phyloP scores from a whole-genome alignment of 2,888 invertebrate species.

The Agrypnus murinus region DNA sequence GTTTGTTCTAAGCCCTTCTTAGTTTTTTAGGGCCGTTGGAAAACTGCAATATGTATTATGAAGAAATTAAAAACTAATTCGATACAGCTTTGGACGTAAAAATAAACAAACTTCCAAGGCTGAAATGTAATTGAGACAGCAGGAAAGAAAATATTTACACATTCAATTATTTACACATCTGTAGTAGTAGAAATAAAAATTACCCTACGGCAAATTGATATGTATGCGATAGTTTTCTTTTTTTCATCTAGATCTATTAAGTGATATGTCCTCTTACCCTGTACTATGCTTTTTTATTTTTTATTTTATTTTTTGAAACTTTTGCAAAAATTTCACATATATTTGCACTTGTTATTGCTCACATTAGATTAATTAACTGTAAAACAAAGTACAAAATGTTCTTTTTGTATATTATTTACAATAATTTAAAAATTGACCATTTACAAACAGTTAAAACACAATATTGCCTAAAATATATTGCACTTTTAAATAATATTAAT shows the following conservation, averaged over 20 bases:
- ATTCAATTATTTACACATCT: conserved; percentile 43
- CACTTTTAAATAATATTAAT: conserved; percentile 63
- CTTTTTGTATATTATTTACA: conserved; percentile 36
- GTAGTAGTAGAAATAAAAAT: conserved; percentile 37
- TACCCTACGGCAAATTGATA: conserved; percentile 49
- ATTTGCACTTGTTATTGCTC: conserved; percentile 52
- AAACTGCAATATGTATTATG: conserved; percentile 21
- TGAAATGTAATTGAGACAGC: conserved; percentile 35
- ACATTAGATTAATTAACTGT: conserved; percentile 44
- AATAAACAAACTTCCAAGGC: conserved; percentile 30
- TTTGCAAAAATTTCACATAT: conserved; percentile 45
- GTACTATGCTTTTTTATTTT: conserved; percentile 44
- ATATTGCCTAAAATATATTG: conserved; percentile 70
- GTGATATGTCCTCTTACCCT: conserved; percentile 53
- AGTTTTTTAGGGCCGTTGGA: background rate
- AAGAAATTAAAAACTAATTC: conserved; percentile 24
- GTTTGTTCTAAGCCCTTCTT: conserved; percentile 7
- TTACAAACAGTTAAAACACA: conserved; percentile 48
- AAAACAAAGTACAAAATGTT: conserved; percentile 47
- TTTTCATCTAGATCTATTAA: conserved; percentile 46
- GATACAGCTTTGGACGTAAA: conserved; percentile 28
- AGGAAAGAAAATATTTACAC: conserved; percentile 44
- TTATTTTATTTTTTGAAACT: conserved; percentile 27
- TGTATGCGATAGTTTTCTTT: conserved; percentile 47
- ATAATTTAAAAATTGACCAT: conserved; percentile 43